Base-by-base conservation (phyloP, 2,797 vertebrate genomes). In the Octomys mimax region DNA sequence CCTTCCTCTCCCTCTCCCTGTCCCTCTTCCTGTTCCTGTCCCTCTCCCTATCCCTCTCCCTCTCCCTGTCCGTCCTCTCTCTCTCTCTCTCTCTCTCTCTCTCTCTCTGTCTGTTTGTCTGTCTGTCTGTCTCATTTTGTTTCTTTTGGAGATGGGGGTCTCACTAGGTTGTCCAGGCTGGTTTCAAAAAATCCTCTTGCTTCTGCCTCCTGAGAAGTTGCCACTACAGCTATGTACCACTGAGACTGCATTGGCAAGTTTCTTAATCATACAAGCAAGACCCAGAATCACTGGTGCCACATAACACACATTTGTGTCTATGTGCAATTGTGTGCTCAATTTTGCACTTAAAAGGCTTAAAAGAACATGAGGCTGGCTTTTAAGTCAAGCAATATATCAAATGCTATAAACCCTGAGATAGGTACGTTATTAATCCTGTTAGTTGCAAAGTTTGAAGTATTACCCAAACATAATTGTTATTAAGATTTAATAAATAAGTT, bases 351-450 rank as follows among this genome's bases (percentile, higher is more conserved):
- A 91, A 89, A 82, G 52, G 39, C 28, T 73, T 94, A 92, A 91
- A 89, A 82, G 52, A 88, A 79, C 0, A 33, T 21, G 21, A 75
- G 62, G 78, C 82, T 62, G 26, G 68, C 36, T 93, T 96, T 92
- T 24, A 92, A 90, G 94, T 66, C 62, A 90, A 87, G 42, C 31
- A 94, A 91, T 39, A 80, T 81, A 46, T 61, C 80, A 87, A 93
- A 75, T 75, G 82, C 59, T 49, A 75, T 6, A 91, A 89, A 91
- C 66, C 8, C 13, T 88, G 62, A 95, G 24, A 87, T 7, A 7
- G 42, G 21, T 33, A 92, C 82, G 77, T 83, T 81, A 86, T 11
- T 66, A 64, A 93, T 80, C 6, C 22, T 42, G 66, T 77, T 84
- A 80, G 16, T 93, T 87, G 42, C 13, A 81, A 91, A 83, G 28